Evolutionary conservation across 2,113 vertebrate genomes (phyloP), one percentile per base, ranked within the genome.

Genomic region (Ammospiza nelsoni): DNA sequence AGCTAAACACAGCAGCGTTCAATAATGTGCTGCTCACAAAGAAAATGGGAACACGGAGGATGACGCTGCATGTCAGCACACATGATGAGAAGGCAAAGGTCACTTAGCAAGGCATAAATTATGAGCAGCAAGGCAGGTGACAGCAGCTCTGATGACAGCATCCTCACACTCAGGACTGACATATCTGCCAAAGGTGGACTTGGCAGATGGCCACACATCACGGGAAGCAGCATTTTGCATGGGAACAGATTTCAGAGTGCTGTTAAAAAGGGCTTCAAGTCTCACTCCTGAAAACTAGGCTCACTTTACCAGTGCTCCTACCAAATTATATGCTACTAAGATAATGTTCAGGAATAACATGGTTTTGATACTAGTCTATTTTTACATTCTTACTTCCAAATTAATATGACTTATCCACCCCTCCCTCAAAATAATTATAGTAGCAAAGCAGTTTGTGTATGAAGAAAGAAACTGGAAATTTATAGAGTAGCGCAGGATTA

Each of bases 21-120:
- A 93, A 91, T 89, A 92, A 84, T 12, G 49, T 28, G 33, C 49
- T 28, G 52, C 20, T 90, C 62, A 95, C 86, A 94, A 83, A 39
- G 84, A 76, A 89, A 94, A 82, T 25, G 25, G 79, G 63, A 96
- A 68, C 52, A 41, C 24, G 7, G 71, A 76, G 68, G 62, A 73
- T 66, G 75, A 37, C 11, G 39, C 41, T 44, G 59, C 73, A 57
- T 63, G 87, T 95, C 87, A 95, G 76, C 61, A 90, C 69, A 58
- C 54, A 49, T 33, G 57, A 61, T 6, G 44, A 77, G 52, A 74
- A 95, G 65, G 58, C 67, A 92, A 84, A 94, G 85, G 76, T 80
- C 87, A 65, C 2, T 2, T 31, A 61, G 55, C 76, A 66, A 88
- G 31, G 84, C 46, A 86, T 63, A 84, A 72, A 65, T 19, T 51